Evolutionary conservation across 2,797 vertebrate species (phyloP).

Genomic region (Octomys mimax): DNA sequence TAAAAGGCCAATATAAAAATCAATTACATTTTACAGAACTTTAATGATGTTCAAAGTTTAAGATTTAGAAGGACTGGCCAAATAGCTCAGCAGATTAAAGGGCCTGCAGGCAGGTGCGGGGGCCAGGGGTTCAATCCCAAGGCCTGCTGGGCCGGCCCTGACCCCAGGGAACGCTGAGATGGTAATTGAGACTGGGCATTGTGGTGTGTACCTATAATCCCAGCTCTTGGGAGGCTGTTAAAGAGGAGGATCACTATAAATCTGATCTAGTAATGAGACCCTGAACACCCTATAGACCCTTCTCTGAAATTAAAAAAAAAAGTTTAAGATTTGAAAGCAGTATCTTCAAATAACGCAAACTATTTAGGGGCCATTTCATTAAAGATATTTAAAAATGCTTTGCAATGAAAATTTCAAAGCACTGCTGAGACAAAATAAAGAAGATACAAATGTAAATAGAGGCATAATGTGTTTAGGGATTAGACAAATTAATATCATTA

Average conservation of each 20-base stretch:
- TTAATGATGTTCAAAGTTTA: not conserved
- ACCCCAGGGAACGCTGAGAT: too few species aligned
- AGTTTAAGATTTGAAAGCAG: not conserved
- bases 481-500: not conserved
- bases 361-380: not conserved
- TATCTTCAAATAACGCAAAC: slow-evolving; percentile 21
- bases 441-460: not conserved
- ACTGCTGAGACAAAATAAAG: not conserved
- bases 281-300: too few species aligned
- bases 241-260: too few species aligned
- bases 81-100: too few species aligned
- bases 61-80: not conserved
- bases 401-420: not conserved
- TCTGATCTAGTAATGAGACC: too few species aligned
- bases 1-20: not conserved
- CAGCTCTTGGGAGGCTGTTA: too few species aligned
- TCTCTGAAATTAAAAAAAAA: too few species aligned
- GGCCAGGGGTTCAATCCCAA: too few species aligned
- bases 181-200: too few species aligned
- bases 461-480: not conserved
- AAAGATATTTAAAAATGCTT: not conserved
- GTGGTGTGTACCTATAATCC: too few species aligned
- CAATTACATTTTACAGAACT: not conserved
- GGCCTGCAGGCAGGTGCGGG: too few species aligned
- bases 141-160: too few species aligned